Evolutionary conservation across 2,113 vertebrate species (phyloP).

Genomic region (Catharus fuscescens): DNA sequence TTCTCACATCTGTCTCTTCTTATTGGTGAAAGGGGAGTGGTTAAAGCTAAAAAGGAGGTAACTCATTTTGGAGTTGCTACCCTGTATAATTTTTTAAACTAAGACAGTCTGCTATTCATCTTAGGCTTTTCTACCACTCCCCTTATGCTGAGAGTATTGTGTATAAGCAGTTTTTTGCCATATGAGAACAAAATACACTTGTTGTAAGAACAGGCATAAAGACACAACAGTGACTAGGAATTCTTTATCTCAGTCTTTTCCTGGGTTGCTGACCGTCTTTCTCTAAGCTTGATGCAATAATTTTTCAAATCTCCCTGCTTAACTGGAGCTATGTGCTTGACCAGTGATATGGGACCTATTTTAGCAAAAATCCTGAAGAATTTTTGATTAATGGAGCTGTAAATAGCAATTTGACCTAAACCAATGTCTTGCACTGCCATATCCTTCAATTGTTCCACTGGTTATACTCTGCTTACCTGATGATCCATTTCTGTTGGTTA

Average conservation of each 20-base stretch:
- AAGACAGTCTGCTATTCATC: neutral
- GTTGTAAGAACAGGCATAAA: neutral
- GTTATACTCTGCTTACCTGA: neutral
- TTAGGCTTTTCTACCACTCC: neutral
- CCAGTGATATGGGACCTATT: neutral
- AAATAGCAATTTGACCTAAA: neutral
- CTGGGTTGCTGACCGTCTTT: neutral
- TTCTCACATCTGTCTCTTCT: neutral
- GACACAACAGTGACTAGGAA: neutral
- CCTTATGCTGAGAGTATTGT: neutral
- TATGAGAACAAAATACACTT: neutral
- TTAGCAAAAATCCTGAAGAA: neutral
- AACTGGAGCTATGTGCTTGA: neutral
- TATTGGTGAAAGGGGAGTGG: neutral
- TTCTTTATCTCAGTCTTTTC: neutral
- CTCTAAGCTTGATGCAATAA: neutral
- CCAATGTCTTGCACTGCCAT: neutral
- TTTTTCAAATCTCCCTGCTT: neutral
- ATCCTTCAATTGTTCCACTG: neutral
- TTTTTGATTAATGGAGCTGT: neutral
- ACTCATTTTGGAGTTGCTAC: neutral
- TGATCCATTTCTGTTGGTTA: neutral
- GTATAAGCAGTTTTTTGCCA: neutral
- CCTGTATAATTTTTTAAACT: neutral
- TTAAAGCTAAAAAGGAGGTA: neutral